These are phyloP conservation scores for Anthrax anthrax DNA, from an alignment of 2,888 invertebrate species.

Conservation along the genomic window DNA sequence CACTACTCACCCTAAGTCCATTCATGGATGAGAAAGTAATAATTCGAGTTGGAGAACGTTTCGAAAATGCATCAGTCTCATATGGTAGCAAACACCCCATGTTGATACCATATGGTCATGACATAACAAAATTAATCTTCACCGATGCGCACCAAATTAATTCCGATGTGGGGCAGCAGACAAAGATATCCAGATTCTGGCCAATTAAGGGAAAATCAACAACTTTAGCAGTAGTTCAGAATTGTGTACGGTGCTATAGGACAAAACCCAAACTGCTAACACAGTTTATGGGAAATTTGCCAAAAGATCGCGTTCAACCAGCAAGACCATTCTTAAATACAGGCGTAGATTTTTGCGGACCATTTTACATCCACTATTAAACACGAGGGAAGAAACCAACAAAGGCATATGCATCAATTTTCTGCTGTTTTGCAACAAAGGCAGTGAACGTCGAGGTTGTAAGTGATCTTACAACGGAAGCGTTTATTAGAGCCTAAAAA, in stretches of 20 bases:
- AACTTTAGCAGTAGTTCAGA: slow-evolving; percentile 8
- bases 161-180: accelerated
- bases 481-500: slow-evolving; percentile 9
- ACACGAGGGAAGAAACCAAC: slow-evolving; percentile 3
- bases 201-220: slow-evolving; percentile 11
- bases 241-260: slow-evolving; percentile 12
- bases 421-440: slow-evolving; percentile 10
- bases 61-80: accelerated
- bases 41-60: no score
- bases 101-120: no score
- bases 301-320: slow-evolving; percentile 8
- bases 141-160: accelerated
- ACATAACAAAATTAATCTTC: no score
- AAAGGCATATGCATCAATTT: slow-evolving; percentile 10
- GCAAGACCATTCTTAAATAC: slow-evolving; percentile 8
- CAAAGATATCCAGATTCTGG: no score
- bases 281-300: slow-evolving; percentile 18
- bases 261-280: slow-evolving; percentile 7
- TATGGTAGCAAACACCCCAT: no score
- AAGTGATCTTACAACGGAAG: slow-evolving; percentile 8
- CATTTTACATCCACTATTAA: slow-evolving; percentile 4
- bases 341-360: slow-evolving; percentile 9
- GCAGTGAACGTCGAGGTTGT: slow-evolving; percentile 10
- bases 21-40: no score
- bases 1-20: no score